Evolutionary conservation across 2,797 vertebrate genomes (phyloP), one percentile per base, ranked within the genome.

Genomic region (Sandelia bainsii): DNA sequence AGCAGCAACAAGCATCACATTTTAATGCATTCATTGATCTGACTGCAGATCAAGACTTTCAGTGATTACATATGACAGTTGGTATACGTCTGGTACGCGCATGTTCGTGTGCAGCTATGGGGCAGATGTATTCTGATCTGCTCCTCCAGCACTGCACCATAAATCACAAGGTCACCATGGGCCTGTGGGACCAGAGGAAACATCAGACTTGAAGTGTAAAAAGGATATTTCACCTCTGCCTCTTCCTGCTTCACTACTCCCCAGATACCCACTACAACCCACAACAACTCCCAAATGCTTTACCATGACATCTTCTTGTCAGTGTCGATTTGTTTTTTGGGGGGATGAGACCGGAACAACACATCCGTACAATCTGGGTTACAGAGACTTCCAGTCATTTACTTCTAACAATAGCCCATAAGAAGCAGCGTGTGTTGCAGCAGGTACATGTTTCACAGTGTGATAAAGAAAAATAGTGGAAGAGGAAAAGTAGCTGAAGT

Each of bases 131-230:
- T 86, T 89, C 77, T 85, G 85, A 89, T 87, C 76, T 50, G 63
- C 77, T 80, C 40, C 69, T 84, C 67, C 53, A 54, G 62, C 34
- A 9, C 71, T 52, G 65, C 58, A 3, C 32, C 80, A 67, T 91
- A 90, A 90, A 90, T 89, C 86, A 89, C 66, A 69, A 77, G 74
- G 81, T 87, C 84, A 72, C 82, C 72, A 63, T 34, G 81, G 85
- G 72, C 80, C 85, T 68, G 53, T 69, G 83, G 80, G 81, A 87
- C 73, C 69, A 66, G 70, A 90, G 77, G 85, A 90, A 83, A 80
- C 80, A 54, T 85, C 77, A 63, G 81, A 22, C 54, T 84, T 82
- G 72, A 83, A 79, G 9, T 46, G 45, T 66, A 81, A 75, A 75
- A 85, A 80, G 77, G 78, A 89, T 87, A 86, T 87, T 89, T 91